These are phyloP conservation scores for Semicossyphus pulcher DNA, from an alignment of 2,113 vertebrate species.

Conservation along the genomic window DNA sequence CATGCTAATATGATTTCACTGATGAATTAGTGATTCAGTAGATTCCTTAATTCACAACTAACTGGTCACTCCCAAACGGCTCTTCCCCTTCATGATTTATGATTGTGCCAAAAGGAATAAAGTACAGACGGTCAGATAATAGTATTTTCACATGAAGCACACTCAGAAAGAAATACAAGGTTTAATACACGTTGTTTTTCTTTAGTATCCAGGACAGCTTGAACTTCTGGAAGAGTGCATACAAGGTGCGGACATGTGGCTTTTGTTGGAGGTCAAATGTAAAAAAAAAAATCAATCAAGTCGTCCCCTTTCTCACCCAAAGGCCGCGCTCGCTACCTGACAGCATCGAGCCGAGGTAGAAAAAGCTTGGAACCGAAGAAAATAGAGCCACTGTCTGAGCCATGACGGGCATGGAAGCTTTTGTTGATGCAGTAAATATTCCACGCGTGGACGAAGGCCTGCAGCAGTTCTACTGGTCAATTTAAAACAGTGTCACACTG, in stretches of 20 bases:
- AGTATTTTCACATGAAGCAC: background rate
- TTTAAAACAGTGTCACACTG: background rate
- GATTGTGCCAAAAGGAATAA: constrained; percentile 20
- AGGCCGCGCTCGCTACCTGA: background rate
- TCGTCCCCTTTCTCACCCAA: background rate
- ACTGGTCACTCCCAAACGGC: background rate
- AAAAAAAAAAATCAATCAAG: constrained; percentile 11
- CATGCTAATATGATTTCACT: constrained; percentile 7
- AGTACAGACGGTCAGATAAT: background rate
- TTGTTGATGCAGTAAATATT: constrained; percentile 8
- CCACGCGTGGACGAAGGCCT: background rate
- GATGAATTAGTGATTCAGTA: constrained; percentile 45
- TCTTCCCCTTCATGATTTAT: background rate
- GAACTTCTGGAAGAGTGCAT: background rate
- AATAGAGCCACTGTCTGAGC: background rate
- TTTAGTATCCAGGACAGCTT: background rate
- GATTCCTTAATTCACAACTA: constrained; percentile 35
- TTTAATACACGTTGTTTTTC: background rate
- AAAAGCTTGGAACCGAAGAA: constrained; percentile 14
- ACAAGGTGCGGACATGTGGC: background rate
- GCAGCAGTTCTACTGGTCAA: background rate
- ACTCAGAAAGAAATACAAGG: background rate
- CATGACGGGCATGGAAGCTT: no score
- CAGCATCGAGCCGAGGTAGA: background rate
- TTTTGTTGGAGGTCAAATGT: constrained; percentile 8